Evolutionary conservation across 35 echinoderm and acorn worm genomes (phyloP).

Genomic region (Heliocidaris erythrogramma): DNA sequence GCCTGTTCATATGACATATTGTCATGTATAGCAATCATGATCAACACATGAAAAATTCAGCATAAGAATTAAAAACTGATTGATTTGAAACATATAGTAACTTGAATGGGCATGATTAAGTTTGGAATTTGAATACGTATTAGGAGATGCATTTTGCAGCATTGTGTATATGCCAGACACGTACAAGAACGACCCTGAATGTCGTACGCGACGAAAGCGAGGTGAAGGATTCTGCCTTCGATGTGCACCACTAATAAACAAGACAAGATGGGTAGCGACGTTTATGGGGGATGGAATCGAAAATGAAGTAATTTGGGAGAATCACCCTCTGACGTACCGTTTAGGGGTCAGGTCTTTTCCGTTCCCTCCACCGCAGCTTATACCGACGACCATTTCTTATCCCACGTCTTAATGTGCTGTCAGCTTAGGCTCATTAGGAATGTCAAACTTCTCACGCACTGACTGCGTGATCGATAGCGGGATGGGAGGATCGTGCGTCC

Average conservation of each 20-base stretch:
- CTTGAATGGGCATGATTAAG: no score
- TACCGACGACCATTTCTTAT: not conserved
- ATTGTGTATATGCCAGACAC: not conserved
- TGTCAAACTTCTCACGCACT: slow-evolving; percentile 28
- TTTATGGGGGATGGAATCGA: slow-evolving; percentile 30
- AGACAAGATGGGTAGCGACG: slow-evolving; percentile 28
- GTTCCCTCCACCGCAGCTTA: not conserved
- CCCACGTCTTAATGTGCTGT: slow-evolving; percentile 21
- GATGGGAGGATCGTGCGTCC: slow-evolving; percentile 14
- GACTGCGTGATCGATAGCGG: not conserved
- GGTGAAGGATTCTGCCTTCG: not conserved
- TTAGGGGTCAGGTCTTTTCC: not conserved
- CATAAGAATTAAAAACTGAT: no score
- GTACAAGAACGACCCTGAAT: not conserved
- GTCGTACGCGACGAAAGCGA: not conserved
- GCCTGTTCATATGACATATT: no score
- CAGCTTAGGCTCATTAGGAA: slow-evolving; percentile 22
- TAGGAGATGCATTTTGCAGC: not conserved
- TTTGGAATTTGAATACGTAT: not conserved
- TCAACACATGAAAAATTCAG: no score
- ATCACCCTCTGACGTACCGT: slow-evolving; percentile 20
- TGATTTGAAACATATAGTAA: no score
- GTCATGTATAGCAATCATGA: no score
- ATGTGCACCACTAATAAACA: slow-evolving; percentile 18
- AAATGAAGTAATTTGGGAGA: slow-evolving; percentile 26